Evolutionary conservation across 2,797 vertebrate species (phyloP), one percentile per base, ranked within the genome.

Genomic region (Acestrorhynchus altus): DNA sequence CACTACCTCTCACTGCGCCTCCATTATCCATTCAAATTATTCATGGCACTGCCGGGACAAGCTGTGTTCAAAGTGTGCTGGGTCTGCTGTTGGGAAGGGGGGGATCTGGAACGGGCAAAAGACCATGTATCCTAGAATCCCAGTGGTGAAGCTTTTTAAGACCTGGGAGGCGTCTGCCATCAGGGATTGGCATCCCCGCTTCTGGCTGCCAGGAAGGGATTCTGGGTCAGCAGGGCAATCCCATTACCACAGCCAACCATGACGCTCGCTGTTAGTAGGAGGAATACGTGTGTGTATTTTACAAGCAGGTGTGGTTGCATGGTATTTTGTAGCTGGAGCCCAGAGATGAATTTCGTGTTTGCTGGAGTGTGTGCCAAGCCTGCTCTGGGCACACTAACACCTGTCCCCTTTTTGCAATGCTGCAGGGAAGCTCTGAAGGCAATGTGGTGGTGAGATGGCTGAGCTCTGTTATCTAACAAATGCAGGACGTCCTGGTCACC

Each of bases 181-280:
- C 1, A 8, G 59, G 10, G 42, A 61, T 15, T 49, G 56, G 71
- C 73, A 63, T 24, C 61, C 39, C 67, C 12, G 51, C 67, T 44
- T 70, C 26, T 31, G 71, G 39, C 73, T 49, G 61, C 71, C 49
- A 77, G 72, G 68, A 84, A 65, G 82, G 74, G 70, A 87, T 82
- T 87, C 35, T 78, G 75, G 84, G 87, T 87, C 85, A 87, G 78
- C 79, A 52, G 84, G 86, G 20, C 74, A 87, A 91, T 89, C 88
- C 81, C 54, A 84, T 89, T 86, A 88, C 81, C 84, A 84, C 67
- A 74, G 77, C 46, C 40, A 68, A 74, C 80, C 76, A 49, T 66
- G 42, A 49, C 39, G 35, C 59, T 78, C 71, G 57, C 60, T 46
- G 26, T 61, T 79, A 69, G 73, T n/a, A 42, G 60, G 40, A 31